Percentiles rank a stretch among this genome's conserved stretches.
phyloP scores from a whole-genome alignment of 1,140 invertebrate genomes.

The Atta cephalotes region DNA sequence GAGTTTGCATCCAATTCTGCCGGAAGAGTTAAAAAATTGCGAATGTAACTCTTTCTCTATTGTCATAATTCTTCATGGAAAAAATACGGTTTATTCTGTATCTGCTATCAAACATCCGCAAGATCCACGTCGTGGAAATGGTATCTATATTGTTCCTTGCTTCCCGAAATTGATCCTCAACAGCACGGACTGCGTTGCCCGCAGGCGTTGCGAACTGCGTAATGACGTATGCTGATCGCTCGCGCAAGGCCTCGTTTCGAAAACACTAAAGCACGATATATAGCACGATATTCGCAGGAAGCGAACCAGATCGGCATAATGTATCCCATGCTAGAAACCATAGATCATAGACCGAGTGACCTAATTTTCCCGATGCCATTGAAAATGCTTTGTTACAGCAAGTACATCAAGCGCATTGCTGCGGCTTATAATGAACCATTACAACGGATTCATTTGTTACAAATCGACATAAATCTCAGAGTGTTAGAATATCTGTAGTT shows the following conservation, averaged over 20 bases:
- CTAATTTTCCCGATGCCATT: background rate
- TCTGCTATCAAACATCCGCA: background rate
- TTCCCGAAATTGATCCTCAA: conserved; percentile 33
- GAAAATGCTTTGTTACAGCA: background rate
- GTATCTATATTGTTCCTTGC: background rate
- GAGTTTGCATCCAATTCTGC: background rate
- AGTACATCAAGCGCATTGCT: background rate
- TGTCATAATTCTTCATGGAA: background rate
- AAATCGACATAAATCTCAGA: background rate
- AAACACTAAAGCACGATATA: conserved; percentile 21
- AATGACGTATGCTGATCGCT: conserved; percentile 63
- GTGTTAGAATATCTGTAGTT: background rate
- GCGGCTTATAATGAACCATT: background rate
- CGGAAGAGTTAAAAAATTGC: background rate
- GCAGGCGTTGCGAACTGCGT: conserved; percentile 65
- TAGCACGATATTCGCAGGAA: background rate
- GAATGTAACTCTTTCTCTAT: background rate
- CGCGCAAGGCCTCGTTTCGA: conserved; percentile 43
- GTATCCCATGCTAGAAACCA: background rate
- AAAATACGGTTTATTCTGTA: background rate
- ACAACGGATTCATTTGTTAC: background rate
- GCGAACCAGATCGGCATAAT: conserved; percentile 23
- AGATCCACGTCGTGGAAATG: conserved; percentile 5
- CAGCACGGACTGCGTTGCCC: conserved; percentile 20
- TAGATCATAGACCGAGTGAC: background rate